Evolutionary conservation across 2,797 vertebrate species (phyloP).

Genomic region (Melanogrammus aeglefinus): DNA sequence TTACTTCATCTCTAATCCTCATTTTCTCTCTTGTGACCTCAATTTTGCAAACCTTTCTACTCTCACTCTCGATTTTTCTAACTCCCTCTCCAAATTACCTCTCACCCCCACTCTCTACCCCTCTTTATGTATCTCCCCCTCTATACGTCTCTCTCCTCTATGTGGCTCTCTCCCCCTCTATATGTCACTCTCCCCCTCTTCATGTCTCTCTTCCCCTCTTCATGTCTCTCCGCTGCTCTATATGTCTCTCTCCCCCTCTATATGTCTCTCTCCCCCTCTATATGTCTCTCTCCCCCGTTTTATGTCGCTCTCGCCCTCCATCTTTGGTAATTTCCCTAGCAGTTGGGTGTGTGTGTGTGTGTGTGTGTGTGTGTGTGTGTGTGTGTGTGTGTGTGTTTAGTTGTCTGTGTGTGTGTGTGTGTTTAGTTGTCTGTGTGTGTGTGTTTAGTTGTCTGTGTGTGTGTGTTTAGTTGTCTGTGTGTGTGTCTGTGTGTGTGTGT

Average conservation of each 20-base stretch:
- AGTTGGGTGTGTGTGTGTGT: neutral
- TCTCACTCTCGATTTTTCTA: neutral
- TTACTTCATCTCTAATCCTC: neutral
- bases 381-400: neutral
- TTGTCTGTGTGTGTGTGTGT: too few relatives aligned
- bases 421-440: neutral
- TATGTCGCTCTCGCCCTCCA: neutral
- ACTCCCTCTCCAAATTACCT: neutral
- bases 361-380: too few relatives aligned
- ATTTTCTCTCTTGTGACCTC: neutral
- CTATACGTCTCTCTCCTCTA: neutral
- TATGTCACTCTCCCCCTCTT: neutral
- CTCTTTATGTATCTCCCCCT: neutral
- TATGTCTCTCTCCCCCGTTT: neutral
- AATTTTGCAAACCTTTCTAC: neutral
- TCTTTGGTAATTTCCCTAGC: neutral
- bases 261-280: neutral
- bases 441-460: neutral
- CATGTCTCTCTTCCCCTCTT: neutral
- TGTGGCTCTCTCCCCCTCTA: neutral
- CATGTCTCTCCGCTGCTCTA: constrained; percentile 18
- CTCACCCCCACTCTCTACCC: neutral
- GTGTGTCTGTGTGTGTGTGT: neutral
- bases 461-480: neutral
- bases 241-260: neutral